phyloP scores from a whole-genome alignment of 1,140 invertebrate species.

The Neodiprion fabricii region DNA sequence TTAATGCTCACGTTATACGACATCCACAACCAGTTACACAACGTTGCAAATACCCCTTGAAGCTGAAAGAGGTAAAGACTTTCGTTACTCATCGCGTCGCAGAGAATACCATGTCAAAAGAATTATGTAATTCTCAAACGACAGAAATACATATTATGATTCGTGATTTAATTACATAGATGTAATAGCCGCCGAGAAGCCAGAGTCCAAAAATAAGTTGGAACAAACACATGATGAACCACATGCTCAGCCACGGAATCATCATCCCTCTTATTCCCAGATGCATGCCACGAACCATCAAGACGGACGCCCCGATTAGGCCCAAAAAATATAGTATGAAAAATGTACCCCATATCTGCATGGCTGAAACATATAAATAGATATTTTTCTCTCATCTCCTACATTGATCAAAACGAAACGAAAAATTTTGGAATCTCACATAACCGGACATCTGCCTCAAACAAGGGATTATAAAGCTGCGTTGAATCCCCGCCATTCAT shows the following conservation, averaged over 20 bases:
- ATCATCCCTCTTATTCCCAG: slow-evolving; percentile 77
- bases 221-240: slow-evolving; percentile 75
- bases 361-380: slow-evolving; percentile 66
- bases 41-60: slow-evolving; percentile 75
- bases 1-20: slow-evolving; percentile 78
- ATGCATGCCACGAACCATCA: slow-evolving; percentile 67
- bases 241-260: slow-evolving; percentile 79
- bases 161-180: slow-evolving; percentile 74
- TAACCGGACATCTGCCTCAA: slow-evolving; percentile 81
- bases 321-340: slow-evolving; percentile 76
- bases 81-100: slow-evolving; percentile 19
- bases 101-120: no score
- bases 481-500: slow-evolving; percentile 84
- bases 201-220: slow-evolving; percentile 83
- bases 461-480: slow-evolving; percentile 85
- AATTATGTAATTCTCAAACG: no score
- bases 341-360: slow-evolving; percentile 75
- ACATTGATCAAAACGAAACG: slow-evolving; percentile 28
- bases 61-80: slow-evolving; percentile 67
- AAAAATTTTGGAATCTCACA: slow-evolving; percentile 66
- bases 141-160: neutral
- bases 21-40: slow-evolving; percentile 82
- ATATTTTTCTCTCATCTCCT: slow-evolving; percentile 18
- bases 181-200: slow-evolving; percentile 86
- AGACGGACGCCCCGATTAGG: slow-evolving; percentile 69